Conservation (phyloP, 2,797 vertebrate genomes). For the Poecilia wingei region DNA sequence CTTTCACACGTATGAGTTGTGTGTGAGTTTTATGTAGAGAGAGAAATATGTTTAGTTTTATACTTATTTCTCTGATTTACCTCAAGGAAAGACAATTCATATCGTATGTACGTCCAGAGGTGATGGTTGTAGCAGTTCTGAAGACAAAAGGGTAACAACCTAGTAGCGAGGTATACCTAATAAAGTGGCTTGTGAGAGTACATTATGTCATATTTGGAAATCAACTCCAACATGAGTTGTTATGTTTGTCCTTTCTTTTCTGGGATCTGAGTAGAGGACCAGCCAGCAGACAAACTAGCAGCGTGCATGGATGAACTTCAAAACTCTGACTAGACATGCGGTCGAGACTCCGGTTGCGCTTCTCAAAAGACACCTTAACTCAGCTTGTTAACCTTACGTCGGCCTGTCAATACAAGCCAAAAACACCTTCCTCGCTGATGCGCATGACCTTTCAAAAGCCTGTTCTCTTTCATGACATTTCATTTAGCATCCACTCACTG, state of each 20-base stretch:
- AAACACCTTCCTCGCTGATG: conserved; percentile 56
- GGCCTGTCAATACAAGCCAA: conserved; percentile 52
- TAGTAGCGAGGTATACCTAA: neutral
- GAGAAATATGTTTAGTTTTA: no score
- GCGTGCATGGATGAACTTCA: neutral
- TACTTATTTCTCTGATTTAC: no score
- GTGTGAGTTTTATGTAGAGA: neutral
- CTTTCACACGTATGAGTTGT: neutral
- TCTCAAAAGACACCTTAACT: conserved; percentile 23
- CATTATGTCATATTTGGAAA: neutral
- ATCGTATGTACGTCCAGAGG: no score
- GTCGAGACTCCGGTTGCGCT: neutral
- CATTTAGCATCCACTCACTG: conserved; percentile 49
- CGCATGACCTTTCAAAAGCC: conserved; percentile 56
- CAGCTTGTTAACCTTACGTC: conserved; percentile 48
- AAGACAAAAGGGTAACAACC: neutral
- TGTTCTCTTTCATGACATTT: conserved; percentile 52
- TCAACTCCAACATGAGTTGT: neutral
- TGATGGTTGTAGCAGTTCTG: neutral
- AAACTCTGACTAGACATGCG: neutral
- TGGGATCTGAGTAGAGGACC: neutral
- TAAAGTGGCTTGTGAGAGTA: neutral
- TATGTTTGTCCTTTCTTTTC: neutral
- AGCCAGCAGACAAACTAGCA: neutral
- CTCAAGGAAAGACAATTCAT: no score